Base-by-base conservation (phyloP, 2,113 vertebrate genomes). In the Egretta garzetta region DNA sequence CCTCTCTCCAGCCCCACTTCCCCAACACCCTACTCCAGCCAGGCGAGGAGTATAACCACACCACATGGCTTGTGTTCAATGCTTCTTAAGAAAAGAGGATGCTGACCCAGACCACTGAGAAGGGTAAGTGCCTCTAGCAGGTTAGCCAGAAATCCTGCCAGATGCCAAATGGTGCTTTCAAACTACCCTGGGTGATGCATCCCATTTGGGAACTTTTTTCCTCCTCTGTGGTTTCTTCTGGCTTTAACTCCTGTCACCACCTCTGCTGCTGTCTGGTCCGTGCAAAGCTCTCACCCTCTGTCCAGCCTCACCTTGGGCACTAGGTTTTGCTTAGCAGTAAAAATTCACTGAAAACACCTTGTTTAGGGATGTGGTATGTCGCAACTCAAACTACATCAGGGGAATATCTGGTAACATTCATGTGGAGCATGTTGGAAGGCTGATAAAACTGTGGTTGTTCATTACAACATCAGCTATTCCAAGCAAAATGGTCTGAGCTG, bases 41-140 rank as follows among this genome's bases (percentile, higher is more conserved):
- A 1, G 99, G 98, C 6, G 98, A 99, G 59, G 97, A 99, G 20
- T 99, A 99, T 79, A 92, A 95, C 43, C 99, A 99, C 33, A 98
- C 98, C 73, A 99, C 99, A 0, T 98, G 97, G 96, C 98, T 99
- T 39, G 97, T 96, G 56, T 99, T 99, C 95, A 98, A 41, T 37
- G 83, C 96, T 0, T 62, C 97, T 23, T 99, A 88, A 98, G 55
- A 70, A 26, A 13, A 43, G 9, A 19, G 20, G 32, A 71, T 49
- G 67, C 35, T 9, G 17, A 26, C 13, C 58, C 18, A 75, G 41
- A 14, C 30, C 60, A 32, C 43, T 3, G 0, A n/a, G 30, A 72
- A 4, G 8, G 72, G 94, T 95, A 79, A 91, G 94, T 84, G 33
- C 33, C 22, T 92, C 28, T 12, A 16, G 56, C 52, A 81, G 13